Evolutionary conservation across 2,888 invertebrate species (phyloP).

Genomic region (Agonopterix arenella): DNA sequence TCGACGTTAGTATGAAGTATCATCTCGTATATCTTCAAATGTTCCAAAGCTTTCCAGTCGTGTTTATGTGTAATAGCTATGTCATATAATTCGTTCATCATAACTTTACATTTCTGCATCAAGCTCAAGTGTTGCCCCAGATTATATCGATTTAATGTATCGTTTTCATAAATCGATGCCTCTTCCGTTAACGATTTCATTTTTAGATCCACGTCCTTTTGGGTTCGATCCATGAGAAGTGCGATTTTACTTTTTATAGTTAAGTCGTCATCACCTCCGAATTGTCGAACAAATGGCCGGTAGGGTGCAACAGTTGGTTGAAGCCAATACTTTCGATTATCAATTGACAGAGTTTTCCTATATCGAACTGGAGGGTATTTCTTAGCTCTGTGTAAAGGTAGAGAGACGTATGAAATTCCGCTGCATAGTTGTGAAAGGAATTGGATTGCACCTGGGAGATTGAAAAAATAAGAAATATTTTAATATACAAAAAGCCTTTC

Average conservation of each 20-base stretch:
- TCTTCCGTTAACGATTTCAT: conserved; percentile 26
- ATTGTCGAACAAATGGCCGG: not conserved
- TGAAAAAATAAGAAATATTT: not conserved
- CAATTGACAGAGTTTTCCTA: not conserved
- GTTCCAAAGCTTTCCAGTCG: conserved; percentile 56
- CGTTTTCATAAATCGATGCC: too few species aligned
- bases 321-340: not conserved
- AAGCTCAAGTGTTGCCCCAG: conserved; percentile 53
- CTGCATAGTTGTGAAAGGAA: not conserved
- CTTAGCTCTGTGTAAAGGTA: too few species aligned
- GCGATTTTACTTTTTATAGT: conserved; percentile 49
- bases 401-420: not conserved
- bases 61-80: conserved; percentile 54
- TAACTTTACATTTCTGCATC: conserved; percentile 50
- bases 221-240: conserved; percentile 44
- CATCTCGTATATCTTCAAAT: conserved; percentile 56
- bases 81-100: conserved; percentile 55
- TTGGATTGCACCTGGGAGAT: not conserved
- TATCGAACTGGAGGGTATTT: too few species aligned
- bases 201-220: conserved; percentile 44
- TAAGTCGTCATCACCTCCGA: conserved; percentile 31
- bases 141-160: conserved; percentile 24
- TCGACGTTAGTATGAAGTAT: conserved; percentile 63
- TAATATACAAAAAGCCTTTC: too few species aligned
- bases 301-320: too few species aligned